Evolutionary conservation across 2,888 invertebrate genomes (phyloP).

Genomic region (Panzeria rudis): DNA sequence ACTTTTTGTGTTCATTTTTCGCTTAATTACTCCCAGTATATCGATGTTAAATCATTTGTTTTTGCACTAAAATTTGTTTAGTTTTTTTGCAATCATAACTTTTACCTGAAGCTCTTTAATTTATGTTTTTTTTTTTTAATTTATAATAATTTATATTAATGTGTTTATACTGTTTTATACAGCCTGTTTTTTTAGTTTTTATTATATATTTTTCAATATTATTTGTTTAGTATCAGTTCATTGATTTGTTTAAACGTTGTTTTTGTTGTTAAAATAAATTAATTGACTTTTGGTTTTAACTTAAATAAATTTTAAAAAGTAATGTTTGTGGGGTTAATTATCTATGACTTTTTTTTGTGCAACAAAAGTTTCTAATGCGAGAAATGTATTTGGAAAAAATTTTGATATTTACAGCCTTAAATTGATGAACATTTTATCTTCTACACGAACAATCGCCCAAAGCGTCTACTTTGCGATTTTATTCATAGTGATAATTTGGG

Average conservation of each 20-base stretch:
- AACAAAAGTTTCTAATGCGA: too few relatives aligned
- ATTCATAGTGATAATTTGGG: too few relatives aligned
- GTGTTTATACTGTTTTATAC: conserved; percentile 31
- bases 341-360: too few relatives aligned
- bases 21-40: conserved; percentile 60
- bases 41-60: background rate
- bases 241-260: background rate
- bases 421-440: too few relatives aligned
- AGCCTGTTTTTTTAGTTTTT: background rate
- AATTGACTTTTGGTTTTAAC: conserved; percentile 43
- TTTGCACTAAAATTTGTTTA: conserved; percentile 1
- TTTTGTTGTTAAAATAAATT: background rate
- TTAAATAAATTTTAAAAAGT: background rate
- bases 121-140: conserved; percentile 5
- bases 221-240: conserved; percentile 4
- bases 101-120: conserved; percentile 58
- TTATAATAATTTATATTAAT: background rate
- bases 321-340: too few relatives aligned
- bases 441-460: too few relatives aligned
- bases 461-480: too few relatives aligned
- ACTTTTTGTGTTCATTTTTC: background rate
- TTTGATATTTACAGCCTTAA: too few relatives aligned
- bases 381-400: too few relatives aligned
- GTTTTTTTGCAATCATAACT: background rate
- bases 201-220: background rate